Percentiles rank a stretch among this genome's conserved stretches.
Conservation (phyloP, 2,797 vertebrate species). For the Pseudocheirus occidentalis region DNA sequence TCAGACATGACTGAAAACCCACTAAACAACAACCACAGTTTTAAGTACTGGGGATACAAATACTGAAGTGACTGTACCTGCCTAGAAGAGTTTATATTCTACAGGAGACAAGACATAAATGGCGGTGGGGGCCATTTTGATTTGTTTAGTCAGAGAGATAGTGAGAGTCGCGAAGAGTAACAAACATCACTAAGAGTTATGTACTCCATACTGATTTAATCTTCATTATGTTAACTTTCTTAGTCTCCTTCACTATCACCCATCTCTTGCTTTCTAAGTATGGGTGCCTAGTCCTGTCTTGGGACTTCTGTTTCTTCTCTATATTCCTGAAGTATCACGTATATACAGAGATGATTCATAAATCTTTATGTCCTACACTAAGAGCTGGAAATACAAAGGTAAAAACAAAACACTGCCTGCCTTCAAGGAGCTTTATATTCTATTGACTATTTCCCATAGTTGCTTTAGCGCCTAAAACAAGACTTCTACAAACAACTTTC, state of each 20-base stretch:
- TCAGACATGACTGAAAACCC: neutral
- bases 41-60: neutral
- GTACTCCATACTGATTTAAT: neutral
- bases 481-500: neutral
- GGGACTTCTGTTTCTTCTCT: too few relatives aligned
- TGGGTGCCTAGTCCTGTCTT: too few relatives aligned
- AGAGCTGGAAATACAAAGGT: neutral
- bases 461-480: neutral
- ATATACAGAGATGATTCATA: too few relatives aligned
- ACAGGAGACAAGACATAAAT: neutral
- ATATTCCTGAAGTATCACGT: too few relatives aligned
- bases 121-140: neutral
- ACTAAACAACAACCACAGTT: neutral
- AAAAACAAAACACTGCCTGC: neutral
- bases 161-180: neutral
- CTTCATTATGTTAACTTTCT: too few relatives aligned
- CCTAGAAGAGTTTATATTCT: neutral
- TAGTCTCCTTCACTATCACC: too few relatives aligned
- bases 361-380: neutral
- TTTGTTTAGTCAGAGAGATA: neutral
- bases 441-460: neutral
- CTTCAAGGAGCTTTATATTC: neutral
- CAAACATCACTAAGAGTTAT: neutral
- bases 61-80: neutral
- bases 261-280: too few relatives aligned